These are phyloP conservation scores for Pomatorhinus ruficollis DNA, from an alignment of 2,113 vertebrate genomes.

Conservation along the genomic window DNA sequence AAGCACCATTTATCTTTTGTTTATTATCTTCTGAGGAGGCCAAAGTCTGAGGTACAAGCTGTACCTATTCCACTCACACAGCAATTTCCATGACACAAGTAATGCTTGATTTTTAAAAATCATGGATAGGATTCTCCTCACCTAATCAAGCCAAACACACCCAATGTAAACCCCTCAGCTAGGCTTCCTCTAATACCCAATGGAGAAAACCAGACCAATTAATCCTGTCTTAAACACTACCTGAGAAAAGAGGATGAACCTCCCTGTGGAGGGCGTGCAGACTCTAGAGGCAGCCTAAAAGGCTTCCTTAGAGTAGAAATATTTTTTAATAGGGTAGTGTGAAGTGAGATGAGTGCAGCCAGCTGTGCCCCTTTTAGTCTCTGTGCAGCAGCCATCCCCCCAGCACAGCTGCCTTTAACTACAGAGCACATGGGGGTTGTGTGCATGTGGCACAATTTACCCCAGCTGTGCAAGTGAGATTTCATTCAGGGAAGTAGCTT, in stretches of 20 bases:
- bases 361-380: background rate
- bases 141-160: background rate
- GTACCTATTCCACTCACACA: background rate
- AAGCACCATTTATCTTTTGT: background rate
- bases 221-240: background rate
- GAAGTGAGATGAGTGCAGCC: background rate
- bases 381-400: background rate
- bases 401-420: background rate
- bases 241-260: background rate
- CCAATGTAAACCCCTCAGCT: background rate
- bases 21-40: background rate
- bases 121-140: background rate
- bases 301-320: background rate
- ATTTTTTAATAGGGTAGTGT: background rate
- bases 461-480: background rate
- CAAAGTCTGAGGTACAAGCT: background rate
- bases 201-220: background rate
- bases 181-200: background rate
- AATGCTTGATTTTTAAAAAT: background rate
- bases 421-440: background rate
- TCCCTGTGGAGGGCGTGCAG: background rate
- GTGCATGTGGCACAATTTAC: background rate
- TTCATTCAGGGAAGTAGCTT: background rate
- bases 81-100: background rate
- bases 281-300: background rate